Conservation (phyloP, 1,140 invertebrate genomes). For the Polyergus mexicanus region DNA sequence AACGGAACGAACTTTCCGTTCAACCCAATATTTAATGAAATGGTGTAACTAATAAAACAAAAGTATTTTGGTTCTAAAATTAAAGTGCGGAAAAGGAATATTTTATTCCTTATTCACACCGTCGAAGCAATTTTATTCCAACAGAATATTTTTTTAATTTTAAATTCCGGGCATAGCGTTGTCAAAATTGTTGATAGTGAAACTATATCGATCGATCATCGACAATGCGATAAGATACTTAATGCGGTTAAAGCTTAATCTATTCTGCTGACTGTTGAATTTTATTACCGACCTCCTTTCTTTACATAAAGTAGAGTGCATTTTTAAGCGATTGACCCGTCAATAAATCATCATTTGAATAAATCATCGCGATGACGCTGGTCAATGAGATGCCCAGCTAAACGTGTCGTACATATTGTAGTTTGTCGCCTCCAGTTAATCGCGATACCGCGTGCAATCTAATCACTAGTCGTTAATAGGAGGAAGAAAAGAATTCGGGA, state of each 20-base stretch:
- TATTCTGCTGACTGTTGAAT: slow-evolving; percentile 30
- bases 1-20: too few species aligned
- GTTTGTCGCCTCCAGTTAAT: slow-evolving; percentile 26
- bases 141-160: not conserved
- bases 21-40: not conserved
- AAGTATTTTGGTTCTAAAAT: not conserved
- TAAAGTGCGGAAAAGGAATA: not conserved
- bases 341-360: slow-evolving; percentile 38
- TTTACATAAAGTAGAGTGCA: not conserved
- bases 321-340: slow-evolving; percentile 44
- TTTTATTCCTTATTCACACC: not conserved
- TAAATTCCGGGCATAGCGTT: not conserved
- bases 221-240: not conserved
- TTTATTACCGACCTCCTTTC: slow-evolving; percentile 45
- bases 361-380: slow-evolving; percentile 46
- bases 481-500: slow-evolving; percentile 27
- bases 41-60: not conserved
- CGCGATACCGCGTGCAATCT: slow-evolving; percentile 33
- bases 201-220: not conserved
- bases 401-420: slow-evolving; percentile 17
- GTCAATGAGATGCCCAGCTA: slow-evolving; percentile 48
- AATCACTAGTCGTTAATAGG: slow-evolving; percentile 21
- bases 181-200: not conserved
- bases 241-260: slow-evolving; percentile 16
- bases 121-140: not conserved